Conservation (phyloP, 2,113 vertebrate genomes). For the Pao palembangensis region DNA sequence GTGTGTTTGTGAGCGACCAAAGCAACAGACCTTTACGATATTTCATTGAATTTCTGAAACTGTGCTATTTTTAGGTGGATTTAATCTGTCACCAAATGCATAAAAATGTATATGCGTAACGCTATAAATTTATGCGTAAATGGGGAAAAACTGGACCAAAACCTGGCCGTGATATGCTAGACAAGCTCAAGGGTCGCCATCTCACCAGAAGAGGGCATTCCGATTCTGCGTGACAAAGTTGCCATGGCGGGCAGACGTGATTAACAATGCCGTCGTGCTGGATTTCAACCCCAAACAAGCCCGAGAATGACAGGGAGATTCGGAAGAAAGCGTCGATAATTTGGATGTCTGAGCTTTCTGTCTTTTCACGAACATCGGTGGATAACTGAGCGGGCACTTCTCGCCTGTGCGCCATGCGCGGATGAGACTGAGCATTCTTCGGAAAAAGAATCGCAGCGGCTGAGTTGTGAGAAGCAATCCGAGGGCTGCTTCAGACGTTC, state of each 20-base stretch:
- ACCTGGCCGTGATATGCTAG: constrained; percentile 1
- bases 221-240: constrained; percentile 74
- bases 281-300: constrained; percentile 33
- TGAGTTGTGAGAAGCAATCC: constrained; percentile 27
- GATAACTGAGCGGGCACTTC: constrained; percentile 34
- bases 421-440: constrained; percentile 47
- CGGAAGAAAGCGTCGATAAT: constrained; percentile 32
- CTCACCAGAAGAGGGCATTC: constrained; percentile 81
- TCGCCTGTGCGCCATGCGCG: constrained; percentile 48
- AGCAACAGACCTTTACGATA: background rate
- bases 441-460: constrained; percentile 26
- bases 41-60: no score
- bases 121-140: no score
- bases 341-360: constrained; percentile 21
- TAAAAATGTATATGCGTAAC: no score
- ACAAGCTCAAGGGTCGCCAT: constrained; percentile 44
- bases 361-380: constrained; percentile 38
- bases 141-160: background rate
- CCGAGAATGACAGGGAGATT: constrained; percentile 18
- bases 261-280: constrained; percentile 57
- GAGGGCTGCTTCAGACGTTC: constrained; percentile 25
- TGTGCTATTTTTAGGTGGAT: no score
- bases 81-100: no score
- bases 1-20: background rate
- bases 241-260: constrained; percentile 62